Percentiles rank a stretch among this genome's conserved stretches.
These are phyloP conservation scores for Eudemis profundana DNA, from an alignment of 2,888 invertebrate species.

Conservation along the genomic window DNA sequence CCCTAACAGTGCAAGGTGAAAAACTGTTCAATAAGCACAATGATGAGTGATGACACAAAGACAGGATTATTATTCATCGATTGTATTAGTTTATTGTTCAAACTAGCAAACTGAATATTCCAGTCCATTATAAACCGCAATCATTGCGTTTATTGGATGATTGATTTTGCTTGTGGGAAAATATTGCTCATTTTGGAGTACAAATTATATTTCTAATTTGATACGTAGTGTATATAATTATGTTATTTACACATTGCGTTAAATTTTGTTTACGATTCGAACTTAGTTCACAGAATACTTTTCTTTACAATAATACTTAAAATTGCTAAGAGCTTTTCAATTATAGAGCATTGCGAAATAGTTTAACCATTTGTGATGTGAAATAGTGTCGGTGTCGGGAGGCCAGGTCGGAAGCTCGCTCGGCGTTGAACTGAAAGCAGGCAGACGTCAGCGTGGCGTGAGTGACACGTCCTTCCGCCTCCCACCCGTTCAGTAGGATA, in stretches of 20 bases:
- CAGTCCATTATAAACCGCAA: slow-evolving; percentile 8
- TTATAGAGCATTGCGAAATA: slow-evolving; percentile 51
- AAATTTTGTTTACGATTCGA: too few relatives aligned
- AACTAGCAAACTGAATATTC: neutral
- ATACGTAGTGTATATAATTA: neutral
- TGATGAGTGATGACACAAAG: neutral
- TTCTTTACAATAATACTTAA: neutral
- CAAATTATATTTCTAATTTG: neutral
- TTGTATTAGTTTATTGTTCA: slow-evolving; percentile 5
- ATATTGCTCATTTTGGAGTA: neutral
- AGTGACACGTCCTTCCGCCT: slow-evolving; percentile 82
- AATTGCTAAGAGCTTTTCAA: slow-evolving; percentile 21
- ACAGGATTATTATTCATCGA: slow-evolving; percentile 8
- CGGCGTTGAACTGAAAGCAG: slow-evolving; percentile 73
- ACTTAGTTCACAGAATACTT: too few relatives aligned
- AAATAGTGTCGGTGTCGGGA: slow-evolving; percentile 67
- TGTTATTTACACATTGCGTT: too few relatives aligned
- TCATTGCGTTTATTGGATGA: slow-evolving; percentile 13
- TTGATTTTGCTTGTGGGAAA: slow-evolving; percentile 8
- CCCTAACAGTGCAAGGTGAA: neutral
- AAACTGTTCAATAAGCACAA: neutral
- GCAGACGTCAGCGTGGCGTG: slow-evolving; percentile 71
- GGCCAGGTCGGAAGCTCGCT: slow-evolving; percentile 76
- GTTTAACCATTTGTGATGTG: slow-evolving; percentile 57
- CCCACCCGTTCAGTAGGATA: slow-evolving; percentile 58